These are phyloP conservation scores for Prinia subflava DNA, from an alignment of 2,113 vertebrate genomes.

Conservation along the genomic window DNA sequence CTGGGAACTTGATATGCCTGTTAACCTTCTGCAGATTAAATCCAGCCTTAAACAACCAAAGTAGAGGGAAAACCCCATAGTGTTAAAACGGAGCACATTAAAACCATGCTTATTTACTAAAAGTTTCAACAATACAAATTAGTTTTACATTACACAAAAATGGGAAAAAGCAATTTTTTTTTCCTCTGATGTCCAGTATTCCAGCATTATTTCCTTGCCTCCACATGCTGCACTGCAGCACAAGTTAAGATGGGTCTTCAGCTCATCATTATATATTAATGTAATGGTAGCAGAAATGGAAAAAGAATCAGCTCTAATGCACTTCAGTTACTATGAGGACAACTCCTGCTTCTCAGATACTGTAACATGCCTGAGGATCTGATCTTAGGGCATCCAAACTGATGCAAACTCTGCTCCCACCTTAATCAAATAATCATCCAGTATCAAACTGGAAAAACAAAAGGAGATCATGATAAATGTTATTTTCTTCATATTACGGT, in stretches of 20 bases:
- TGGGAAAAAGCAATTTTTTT: not conserved
- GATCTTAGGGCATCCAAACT: not conserved
- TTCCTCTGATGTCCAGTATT: not conserved
- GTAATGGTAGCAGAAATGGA: not conserved
- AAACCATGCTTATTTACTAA: not conserved
- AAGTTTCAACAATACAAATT: not conserved
- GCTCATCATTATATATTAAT: not conserved
- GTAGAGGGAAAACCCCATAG: not conserved
- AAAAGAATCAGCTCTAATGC: not conserved
- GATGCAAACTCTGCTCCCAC: not conserved
- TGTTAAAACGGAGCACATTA: not conserved
- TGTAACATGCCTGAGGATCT: not conserved
- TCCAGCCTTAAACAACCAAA: conserved; percentile 76
- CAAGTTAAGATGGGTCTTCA: not conserved
- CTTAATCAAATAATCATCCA: not conserved
- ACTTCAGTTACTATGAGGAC: not conserved
- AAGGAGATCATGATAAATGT: not conserved
- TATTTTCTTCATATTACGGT: not conserved
- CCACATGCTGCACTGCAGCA: not conserved
- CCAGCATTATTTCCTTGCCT: not conserved
- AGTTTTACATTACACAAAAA: not conserved
- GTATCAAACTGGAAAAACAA: conserved; percentile 9
- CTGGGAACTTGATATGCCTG: conserved; percentile 88
- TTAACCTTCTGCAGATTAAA: conserved; percentile 93
- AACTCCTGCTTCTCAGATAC: not conserved